Evolutionary conservation across 2,113 vertebrate genomes (phyloP).

Genomic region (Poeciliopsis occidentalis): DNA sequence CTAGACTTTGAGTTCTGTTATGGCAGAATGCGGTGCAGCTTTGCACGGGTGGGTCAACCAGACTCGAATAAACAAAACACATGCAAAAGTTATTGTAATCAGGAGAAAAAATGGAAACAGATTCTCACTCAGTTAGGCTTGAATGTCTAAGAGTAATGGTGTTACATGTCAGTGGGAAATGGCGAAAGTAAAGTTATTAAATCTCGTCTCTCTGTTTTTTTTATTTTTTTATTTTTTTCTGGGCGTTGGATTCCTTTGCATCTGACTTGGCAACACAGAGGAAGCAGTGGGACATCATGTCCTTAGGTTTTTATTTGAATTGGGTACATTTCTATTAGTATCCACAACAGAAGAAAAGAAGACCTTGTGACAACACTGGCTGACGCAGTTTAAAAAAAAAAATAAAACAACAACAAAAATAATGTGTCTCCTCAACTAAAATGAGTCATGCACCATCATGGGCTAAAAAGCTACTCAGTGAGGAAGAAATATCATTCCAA

Average conservation of each 20-base stretch:
- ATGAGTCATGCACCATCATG: background rate
- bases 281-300: too few species aligned
- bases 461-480: background rate
- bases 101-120: too few species aligned
- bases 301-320: too few species aligned
- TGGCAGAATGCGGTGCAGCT: background rate
- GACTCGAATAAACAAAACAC: too few species aligned
- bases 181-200: background rate
- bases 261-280: too few species aligned
- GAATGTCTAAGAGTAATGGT: too few species aligned
- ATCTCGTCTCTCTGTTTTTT: background rate
- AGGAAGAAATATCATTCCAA: background rate
- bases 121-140: too few species aligned
- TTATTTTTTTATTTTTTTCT: background rate
- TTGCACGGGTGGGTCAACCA: background rate
- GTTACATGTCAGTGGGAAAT: too few species aligned
- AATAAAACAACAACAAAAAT: background rate
- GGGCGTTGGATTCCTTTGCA: too few species aligned
- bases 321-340: background rate
- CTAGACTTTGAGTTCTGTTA: too few species aligned
- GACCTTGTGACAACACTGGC: background rate
- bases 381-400: background rate
- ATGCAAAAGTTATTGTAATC: too few species aligned
- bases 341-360: background rate
- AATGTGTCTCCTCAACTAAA: background rate